Evolutionary conservation across 1,140 invertebrate genomes (phyloP), one percentile per base, ranked within the genome.

Genomic region (Chelonus insularis): DNA sequence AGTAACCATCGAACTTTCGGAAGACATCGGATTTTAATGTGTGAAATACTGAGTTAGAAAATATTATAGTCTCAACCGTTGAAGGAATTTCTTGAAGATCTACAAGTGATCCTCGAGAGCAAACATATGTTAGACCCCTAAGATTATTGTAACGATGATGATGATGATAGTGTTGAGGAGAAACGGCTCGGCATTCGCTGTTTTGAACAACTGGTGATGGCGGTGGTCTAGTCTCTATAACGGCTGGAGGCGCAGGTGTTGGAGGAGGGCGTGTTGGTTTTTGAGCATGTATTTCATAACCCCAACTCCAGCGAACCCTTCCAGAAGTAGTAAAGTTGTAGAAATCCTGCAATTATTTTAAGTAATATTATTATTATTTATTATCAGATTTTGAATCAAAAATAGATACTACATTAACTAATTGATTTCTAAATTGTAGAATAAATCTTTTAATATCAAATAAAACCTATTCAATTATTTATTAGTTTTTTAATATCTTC

Each of bases 1-100:
- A 12, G 36, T 69, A 69, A n/a, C 66, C 65, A n/a, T 69, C 51
- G 47, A 75, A 75, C 11, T 59, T 65, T 48, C 0, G 37, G 16
- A 60, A 75, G 52, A 8, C 43, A 37, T 56, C 39, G 29, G 12
- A 32, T 18, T 1, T 59, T 7, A 75, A 62, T 0, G 21, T 68
- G 2, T 62, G 47, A 7, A 75, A 60, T 4, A 60, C 52, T 2
- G 72, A 73, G 1, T 61, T 48, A 0, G 58, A 48, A 4, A 73
- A 64, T 21, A 62, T 60, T 14, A 75, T 70, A 0, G 59, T 63
- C 4, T 71, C 66, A 0, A 48, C 34, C 0, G 54, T 61, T 1
- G 29, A 39, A 0, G 72, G 71, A 39, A 75, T 39, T 0, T 57
- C 20, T 1, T 64, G 8, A 6, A 69, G 56, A 8, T 63, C 63